Base-by-base conservation (phyloP, 2,113 vertebrate species). In the Phrynocephalus versicolor region DNA sequence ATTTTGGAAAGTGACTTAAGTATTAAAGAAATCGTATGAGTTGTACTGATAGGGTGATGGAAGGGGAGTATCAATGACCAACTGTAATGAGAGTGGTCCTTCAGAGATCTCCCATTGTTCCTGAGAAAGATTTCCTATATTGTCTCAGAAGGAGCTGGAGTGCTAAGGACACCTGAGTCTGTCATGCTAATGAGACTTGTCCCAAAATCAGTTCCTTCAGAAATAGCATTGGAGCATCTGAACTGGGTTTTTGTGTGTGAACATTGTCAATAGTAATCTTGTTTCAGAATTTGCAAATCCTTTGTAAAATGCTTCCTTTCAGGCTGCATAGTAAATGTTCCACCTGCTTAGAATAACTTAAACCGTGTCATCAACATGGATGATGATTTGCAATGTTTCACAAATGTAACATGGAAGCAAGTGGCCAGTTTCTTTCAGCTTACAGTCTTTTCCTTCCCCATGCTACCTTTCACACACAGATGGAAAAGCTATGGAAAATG, bases 131-230 rank as follows among this genome's bases (percentile, higher is more conserved):
- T 71, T 33, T 78, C 64, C 62, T 3, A 0, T 30, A 35, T 60
- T 35, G 81, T 84, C 60, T 83, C 70, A 73, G 41, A 57, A 57
- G 88, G 64, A 14, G 27, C 69, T 76, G 60, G 16, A 16, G 51
- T 58, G 62, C 45, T 78, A 70, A 58, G 6, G 23, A 41, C 18
- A 5, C 30, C 3, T 1, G 8, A 73, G 85, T 1, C 30, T 75
- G 1, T 73, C 6, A n/a, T 6, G 5, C 69, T 30, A 12, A 74
- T n/a, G 55, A 81, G 51, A 45, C 0, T 0, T 18, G 76, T 62
- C 67, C 30, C 10, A 0, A 65, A 21, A 74, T 1, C 21, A 23
- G 0, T 62, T 77, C 37, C 7, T 0, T 65, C 0, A 8, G 1
- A 3, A 6, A 25, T 33, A 35, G 30, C 51, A 69, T 39, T 60